Base-by-base conservation (phyloP, 2,797 vertebrate genomes). In the Leuciscus waleckii region DNA sequence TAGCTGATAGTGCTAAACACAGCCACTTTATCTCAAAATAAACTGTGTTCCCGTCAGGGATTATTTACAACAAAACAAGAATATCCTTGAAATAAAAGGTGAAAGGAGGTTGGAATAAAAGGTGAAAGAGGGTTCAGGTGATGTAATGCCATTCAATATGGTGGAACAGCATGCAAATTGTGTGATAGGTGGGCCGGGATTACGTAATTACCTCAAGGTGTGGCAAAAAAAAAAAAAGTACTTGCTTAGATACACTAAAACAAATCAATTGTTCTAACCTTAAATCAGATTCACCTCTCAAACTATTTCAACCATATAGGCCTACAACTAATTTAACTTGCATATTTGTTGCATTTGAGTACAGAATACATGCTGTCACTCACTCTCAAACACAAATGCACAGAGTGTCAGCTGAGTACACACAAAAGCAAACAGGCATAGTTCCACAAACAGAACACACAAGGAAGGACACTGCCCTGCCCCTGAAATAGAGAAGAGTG, bases 1-100 rank as follows among this genome's bases (percentile, higher is more conserved):
- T 79, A 79, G 75, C 87, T 87, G 56, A 77, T 70, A 88, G 89
- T 91, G 89, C 92, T 86, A 91, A 91, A 80, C 86, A 89, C 86
- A 87, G 78, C 61, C 3, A 32, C 83, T 90, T 76, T 88, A 92
- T 94, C 92, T 91, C 90, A 89, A 92, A 90, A 82, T 91, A 91
- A 89, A 84, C 69, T 73, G 73, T 81, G 81, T 92, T 92, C 85
- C 85, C 90, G 26, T 91, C 54, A 81, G 73, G 43, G 23, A 73
- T 41, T 23, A 76, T 35, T 46, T 79, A 81, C 80, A 39, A 13
- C 11, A 46, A 14, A 41, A 79, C 41, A 75, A 61, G 49, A 65
- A 37, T 74, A 39, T 68, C 58, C 76, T 41, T 63, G 43, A 11
- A 2, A 51, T 11, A 54, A 81, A n/a, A 43, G 19, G 46, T 54